phyloP scores from a whole-genome alignment of 1,140 invertebrate species.

The Eumeta japonica region DNA sequence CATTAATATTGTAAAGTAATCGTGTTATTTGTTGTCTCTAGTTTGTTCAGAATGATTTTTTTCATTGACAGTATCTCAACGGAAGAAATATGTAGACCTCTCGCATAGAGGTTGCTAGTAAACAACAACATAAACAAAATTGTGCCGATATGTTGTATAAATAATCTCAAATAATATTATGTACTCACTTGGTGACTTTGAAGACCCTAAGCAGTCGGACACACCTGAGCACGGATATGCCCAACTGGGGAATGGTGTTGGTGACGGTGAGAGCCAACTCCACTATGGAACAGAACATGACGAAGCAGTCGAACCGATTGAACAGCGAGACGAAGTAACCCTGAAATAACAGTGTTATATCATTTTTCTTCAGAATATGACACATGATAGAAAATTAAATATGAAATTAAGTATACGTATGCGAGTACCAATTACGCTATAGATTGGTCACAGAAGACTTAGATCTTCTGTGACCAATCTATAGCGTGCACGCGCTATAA shows the following conservation, averaged over 20 bases:
- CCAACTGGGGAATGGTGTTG: constrained; percentile 83
- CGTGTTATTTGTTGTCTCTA: no score
- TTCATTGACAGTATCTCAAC: no score
- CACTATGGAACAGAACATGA: constrained; percentile 94
- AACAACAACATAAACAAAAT: no score
- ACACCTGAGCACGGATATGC: constrained; percentile 94
- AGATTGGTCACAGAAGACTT: neutral
- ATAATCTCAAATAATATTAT: no score
- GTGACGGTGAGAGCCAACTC: constrained; percentile 86
- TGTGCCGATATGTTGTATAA: no score
- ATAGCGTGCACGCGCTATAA: no score
- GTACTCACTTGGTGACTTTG: constrained; percentile 89
- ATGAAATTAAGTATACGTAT: no score
- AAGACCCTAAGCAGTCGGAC: constrained; percentile 95
- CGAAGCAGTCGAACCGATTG: constrained; percentile 96
- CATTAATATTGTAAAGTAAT: no score
- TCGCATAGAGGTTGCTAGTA: no score
- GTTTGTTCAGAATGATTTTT: no score
- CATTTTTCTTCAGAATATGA: neutral
- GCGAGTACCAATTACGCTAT: no score
- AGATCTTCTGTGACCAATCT: neutral
- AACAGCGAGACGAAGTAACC: constrained; percentile 97
- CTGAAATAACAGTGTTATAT: constrained; percentile 58
- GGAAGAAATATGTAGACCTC: no score
- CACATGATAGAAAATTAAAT: neutral